Base-by-base conservation (phyloP, 2,113 vertebrate species). In the Hystrix brachyura region DNA sequence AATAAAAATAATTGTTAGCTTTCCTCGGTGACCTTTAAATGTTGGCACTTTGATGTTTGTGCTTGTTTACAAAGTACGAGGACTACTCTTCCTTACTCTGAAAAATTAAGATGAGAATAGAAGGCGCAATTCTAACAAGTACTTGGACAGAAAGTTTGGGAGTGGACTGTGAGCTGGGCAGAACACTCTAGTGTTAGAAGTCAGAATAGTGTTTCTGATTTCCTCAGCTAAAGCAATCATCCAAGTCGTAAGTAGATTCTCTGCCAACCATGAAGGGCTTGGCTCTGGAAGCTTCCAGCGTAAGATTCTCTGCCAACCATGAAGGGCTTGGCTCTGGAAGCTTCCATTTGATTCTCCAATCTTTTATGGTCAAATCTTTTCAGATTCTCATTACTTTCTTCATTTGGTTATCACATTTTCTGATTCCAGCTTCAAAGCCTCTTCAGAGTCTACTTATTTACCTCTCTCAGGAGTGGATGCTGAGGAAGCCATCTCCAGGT, bases 311-410 rank as follows among this genome's bases (percentile, higher is more conserved):
- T 21, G 7, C 18, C 76, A 64, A 25, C 21, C n/a, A 6, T 0
- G 34, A 57, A 38, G 64, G 1, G 34, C 23, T 43, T 87, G 29
- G 69, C 51, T 81, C 81, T 74, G 57, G 57, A 86, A 87, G 27
- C 27, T 29, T 48, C 60, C 51, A 46, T 60, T 76, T 87, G 79
- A 69, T 80, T n/a, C 76, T 69, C 5, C 19, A 51, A 13, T 60
- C 51, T 86, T 60, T 48, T 43, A 72, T 2, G 83, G 59, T 71
- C 43, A n/a, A 9, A 76, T 88, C 32, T 62, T 88, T 78, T 59
- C 59, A 86, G 53, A 59, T 34, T 51, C 87, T 83, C 80, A 25
- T 96, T 94, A 48, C 27, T 92, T 87, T 91, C 59, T 93, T 85
- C 46, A n/a, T 94, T 88, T 81, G 65, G 48, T 93, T 71, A 67